Evolutionary conservation across 2,888 invertebrate genomes (phyloP).

Genomic region (Pseudococcus jackbeardsleyi): DNA sequence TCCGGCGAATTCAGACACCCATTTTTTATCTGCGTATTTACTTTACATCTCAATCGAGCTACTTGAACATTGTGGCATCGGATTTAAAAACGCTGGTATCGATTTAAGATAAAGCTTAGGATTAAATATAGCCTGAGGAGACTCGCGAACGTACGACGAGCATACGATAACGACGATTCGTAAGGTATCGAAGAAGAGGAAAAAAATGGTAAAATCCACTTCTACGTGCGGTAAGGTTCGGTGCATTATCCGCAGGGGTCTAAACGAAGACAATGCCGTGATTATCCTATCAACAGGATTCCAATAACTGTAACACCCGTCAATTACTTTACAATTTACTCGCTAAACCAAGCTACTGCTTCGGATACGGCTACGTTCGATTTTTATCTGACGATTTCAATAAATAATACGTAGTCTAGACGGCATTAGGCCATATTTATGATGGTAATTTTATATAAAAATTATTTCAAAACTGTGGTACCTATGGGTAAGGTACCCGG

Average conservation of each 20-base stretch:
- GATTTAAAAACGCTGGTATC: conserved; percentile 3
- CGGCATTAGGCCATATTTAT: conserved; percentile 42
- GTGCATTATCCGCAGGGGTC: conserved; percentile 50
- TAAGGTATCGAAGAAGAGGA: not conserved
- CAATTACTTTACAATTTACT: conserved; percentile 61
- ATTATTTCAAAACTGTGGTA: conserved; percentile 1
- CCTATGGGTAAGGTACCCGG: not conserved
- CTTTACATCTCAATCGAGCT: conserved; percentile 45
- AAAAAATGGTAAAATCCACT: not conserved
- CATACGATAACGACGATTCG: not conserved
- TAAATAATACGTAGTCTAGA: conserved; percentile 50
- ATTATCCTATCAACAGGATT: conserved; percentile 56
- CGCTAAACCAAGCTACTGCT: conserved; percentile 52
- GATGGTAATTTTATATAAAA: conserved; percentile 47
- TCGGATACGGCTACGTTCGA: conserved; percentile 18
- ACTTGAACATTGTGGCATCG: conserved; percentile 5
- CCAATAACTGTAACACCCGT: conserved; percentile 57
- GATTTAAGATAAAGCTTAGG: conserved; percentile 33
- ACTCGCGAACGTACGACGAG: no score
- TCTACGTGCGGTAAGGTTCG: conserved; percentile 26
- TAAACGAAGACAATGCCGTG: conserved; percentile 47
- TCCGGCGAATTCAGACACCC: not conserved
- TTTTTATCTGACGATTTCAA: conserved; percentile 48
- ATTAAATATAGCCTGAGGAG: not conserved
- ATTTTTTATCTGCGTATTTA: conserved; percentile 37